phyloP scores from a whole-genome alignment of 2,888 invertebrate species.

The Lordiphosa andalusiaca region DNA sequence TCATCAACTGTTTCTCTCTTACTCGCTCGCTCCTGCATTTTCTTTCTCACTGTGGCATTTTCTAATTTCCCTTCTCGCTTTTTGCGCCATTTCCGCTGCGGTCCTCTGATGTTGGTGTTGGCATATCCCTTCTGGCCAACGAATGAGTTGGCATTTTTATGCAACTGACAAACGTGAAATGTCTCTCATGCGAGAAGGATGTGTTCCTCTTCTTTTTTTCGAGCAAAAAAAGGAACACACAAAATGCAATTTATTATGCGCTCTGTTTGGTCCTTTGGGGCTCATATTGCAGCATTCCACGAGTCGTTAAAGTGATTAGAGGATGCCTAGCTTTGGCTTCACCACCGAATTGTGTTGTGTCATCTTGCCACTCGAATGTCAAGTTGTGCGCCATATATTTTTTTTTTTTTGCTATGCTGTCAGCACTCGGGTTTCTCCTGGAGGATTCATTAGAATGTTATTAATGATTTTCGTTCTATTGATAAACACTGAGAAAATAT shows the following conservation, averaged over 20 bases:
- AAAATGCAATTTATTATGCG: slow-evolving; percentile 68
- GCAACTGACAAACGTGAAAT: slow-evolving; percentile 66
- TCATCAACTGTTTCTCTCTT: neutral
- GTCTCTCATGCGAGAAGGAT: slow-evolving; percentile 46
- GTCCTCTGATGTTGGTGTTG: slow-evolving; percentile 57
- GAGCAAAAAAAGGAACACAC: neutral
- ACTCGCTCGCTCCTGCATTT: slow-evolving; percentile 13
- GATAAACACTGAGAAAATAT: neutral
- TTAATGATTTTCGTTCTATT: slow-evolving; percentile 42
- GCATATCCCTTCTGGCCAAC: slow-evolving; percentile 42
- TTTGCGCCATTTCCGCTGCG: slow-evolving; percentile 71
- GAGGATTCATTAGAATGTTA: slow-evolving; percentile 36
- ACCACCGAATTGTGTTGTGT: slow-evolving; percentile 10
- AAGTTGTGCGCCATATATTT: neutral
- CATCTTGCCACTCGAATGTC: slow-evolving; percentile 17
- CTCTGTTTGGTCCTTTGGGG: slow-evolving; percentile 48
- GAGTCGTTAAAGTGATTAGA: slow-evolving; percentile 41
- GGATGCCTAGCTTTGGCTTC: neutral
- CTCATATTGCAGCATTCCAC: slow-evolving; percentile 19
- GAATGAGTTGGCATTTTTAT: slow-evolving; percentile 72
- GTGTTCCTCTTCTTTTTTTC: slow-evolving; percentile 15
- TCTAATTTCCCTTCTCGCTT: slow-evolving; percentile 69
- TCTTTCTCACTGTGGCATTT: slow-evolving; percentile 58
- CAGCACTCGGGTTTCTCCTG: slow-evolving; percentile 25
- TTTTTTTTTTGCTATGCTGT: neutral